Conservation (phyloP, 2,888 invertebrate genomes). For the Eilema depressum region DNA sequence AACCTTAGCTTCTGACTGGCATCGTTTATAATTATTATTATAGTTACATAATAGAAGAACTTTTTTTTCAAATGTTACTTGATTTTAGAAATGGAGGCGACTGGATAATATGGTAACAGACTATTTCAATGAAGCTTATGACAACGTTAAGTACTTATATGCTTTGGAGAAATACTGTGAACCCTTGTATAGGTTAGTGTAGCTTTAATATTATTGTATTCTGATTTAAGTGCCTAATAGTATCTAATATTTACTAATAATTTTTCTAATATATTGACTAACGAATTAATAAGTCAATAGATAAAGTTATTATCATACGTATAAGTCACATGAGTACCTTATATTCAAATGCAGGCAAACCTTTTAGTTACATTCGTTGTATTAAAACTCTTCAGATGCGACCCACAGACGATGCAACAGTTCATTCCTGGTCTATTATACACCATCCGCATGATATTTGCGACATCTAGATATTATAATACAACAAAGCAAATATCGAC, state of each 20-base stretch:
- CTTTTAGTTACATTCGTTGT: background rate
- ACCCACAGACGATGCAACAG: conserved; percentile 90
- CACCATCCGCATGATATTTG: conserved; percentile 93
- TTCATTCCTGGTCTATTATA: conserved; percentile 92
- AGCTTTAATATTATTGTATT: background rate
- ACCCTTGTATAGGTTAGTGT: conserved; percentile 90
- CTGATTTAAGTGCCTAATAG: background rate
- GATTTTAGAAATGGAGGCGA: conserved; percentile 91
- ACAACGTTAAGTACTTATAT: conserved; percentile 95
- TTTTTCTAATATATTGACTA: too few relatives aligned
- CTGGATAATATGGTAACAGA: conserved; percentile 92
- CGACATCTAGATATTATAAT: conserved; percentile 93
- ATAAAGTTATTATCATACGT: too few relatives aligned
- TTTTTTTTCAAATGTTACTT: background rate
- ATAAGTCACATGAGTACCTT: too few relatives aligned
- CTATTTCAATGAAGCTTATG: conserved; percentile 93
- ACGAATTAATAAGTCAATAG: too few relatives aligned
- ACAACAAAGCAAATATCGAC: conserved; percentile 93
- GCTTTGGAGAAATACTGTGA: conserved; percentile 94
- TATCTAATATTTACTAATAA: too few relatives aligned
- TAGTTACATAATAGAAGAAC: too few relatives aligned
- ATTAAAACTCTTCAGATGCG: conserved; percentile 78
- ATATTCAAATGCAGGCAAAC: background rate
- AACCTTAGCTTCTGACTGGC: too few relatives aligned
- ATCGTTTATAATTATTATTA: too few relatives aligned